These are phyloP conservation scores for Autographa gamma DNA, from an alignment of 2,888 invertebrate species.

Conservation along the genomic window DNA sequence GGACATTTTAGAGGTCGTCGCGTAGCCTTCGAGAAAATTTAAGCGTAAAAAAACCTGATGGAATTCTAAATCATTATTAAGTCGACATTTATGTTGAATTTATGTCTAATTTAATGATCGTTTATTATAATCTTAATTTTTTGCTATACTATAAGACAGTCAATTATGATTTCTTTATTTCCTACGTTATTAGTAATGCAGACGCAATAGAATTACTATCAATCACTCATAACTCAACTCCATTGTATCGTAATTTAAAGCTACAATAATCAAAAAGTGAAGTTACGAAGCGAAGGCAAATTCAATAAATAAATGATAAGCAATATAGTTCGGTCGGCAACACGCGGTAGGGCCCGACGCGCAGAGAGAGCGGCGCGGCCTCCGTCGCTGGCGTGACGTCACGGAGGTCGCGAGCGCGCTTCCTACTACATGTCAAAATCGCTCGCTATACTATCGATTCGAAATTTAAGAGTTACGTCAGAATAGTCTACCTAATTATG, in stretches of 20 bases:
- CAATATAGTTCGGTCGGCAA: constrained; percentile 63
- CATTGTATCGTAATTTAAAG: constrained; percentile 51
- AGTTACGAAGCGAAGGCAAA: constrained; percentile 61
- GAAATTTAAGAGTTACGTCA: constrained; percentile 25
- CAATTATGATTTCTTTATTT: neutral
- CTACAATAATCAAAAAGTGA: constrained; percentile 63
- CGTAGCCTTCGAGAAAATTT: constrained; percentile 44
- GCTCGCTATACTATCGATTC: constrained; percentile 50
- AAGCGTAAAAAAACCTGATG: constrained; percentile 24
- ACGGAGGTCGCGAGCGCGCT: constrained; percentile 77
- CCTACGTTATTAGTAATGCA: neutral
- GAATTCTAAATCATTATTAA: constrained; percentile 37
- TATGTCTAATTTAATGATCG: neutral
- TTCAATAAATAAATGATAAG: constrained; percentile 72
- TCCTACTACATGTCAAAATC: constrained; percentile 74
- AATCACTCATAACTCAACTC: constrained; percentile 41
- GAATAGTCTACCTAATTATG: constrained; percentile 4
- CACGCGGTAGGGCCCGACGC: constrained; percentile 48
- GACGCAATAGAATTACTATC: constrained; percentile 16
- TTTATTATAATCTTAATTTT: neutral
- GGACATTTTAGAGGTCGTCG: constrained; percentile 48
- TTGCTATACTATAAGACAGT: neutral
- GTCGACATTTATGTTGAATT: neutral
- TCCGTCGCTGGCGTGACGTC: constrained; percentile 72
- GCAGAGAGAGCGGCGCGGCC: constrained; percentile 78